phyloP scores from a whole-genome alignment of 2,113 vertebrate species.

The Bombycilla garrulus region DNA sequence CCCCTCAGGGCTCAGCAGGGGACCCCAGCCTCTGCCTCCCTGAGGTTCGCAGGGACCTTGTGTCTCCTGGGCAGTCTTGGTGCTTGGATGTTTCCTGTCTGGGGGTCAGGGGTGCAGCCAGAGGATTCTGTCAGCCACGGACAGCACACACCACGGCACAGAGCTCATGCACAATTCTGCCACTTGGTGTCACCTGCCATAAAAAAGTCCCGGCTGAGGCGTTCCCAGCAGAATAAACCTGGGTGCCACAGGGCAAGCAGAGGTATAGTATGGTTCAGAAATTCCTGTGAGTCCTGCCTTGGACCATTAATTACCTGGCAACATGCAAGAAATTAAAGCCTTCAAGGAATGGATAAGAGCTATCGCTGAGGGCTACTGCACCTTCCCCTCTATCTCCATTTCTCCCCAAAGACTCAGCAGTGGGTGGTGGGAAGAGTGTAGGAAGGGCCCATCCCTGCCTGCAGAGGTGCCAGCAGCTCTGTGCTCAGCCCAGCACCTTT shows the following conservation, averaged over 20 bases:
- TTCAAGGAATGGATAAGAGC: neutral
- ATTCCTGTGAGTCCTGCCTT: neutral
- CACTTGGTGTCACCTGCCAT: constrained; percentile 42
- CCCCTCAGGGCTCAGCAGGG: neutral
- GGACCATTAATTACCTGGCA: neutral
- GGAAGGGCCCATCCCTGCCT: neutral
- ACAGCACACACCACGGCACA: neutral
- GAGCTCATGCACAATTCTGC: neutral
- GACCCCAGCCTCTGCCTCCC: neutral
- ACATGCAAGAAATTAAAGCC: neutral
- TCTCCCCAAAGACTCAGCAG: neutral
- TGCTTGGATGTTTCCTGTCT: neutral
- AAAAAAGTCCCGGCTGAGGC: neutral
- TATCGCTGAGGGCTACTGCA: neutral
- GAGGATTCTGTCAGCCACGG: neutral
- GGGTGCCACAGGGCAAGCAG: neutral
- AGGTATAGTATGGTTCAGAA: neutral
- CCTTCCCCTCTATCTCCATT: neutral
- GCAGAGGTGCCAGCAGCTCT: neutral
- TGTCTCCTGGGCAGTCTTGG: neutral
- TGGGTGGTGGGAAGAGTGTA: neutral
- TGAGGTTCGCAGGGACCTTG: neutral
- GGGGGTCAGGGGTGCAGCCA: neutral
- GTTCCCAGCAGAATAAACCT: neutral
- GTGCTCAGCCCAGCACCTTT: neutral